These are phyloP conservation scores for Scomberomorus guttatus DNA, from an alignment of 2,797 vertebrate species.

Conservation along the genomic window DNA sequence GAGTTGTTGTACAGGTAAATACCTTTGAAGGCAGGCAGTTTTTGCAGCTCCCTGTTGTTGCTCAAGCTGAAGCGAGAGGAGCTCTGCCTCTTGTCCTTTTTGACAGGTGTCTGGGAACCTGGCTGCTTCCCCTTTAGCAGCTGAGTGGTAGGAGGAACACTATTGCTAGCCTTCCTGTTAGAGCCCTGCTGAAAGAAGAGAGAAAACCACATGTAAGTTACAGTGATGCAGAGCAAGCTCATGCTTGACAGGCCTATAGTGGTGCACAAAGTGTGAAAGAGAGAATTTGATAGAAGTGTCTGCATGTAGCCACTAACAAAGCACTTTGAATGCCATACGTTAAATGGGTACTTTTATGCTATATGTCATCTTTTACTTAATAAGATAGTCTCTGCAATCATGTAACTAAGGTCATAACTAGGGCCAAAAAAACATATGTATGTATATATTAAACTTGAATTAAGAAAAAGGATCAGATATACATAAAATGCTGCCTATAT, in stretches of 20 bases:
- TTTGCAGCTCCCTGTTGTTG: conserved; percentile 97
- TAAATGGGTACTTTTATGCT: conserved; percentile 25
- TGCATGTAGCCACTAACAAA: not conserved
- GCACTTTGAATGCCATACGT: not conserved
- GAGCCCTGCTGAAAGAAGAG: conserved; percentile 83
- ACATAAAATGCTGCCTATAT: no score
- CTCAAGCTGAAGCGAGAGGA: conserved; percentile 94
- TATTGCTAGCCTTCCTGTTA: conserved; percentile 92
- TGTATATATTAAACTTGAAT: no score
- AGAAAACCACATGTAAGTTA: conserved; percentile 42
- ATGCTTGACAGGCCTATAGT: not conserved
- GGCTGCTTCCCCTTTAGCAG: conserved; percentile 94
- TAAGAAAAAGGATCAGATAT: no score
- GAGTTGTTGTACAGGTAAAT: conserved; percentile 24
- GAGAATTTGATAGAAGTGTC: conserved; percentile 18
- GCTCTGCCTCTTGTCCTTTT: conserved; percentile 96
- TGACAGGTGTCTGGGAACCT: conserved; percentile 88
- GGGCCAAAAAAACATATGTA: no score
- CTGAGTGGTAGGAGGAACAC: conserved; percentile 88
- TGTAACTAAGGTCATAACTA: not conserved
- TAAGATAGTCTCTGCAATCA: not conserved
- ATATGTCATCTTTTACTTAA: not conserved
- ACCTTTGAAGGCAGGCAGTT: conserved; percentile 96
- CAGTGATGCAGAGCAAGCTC: not conserved
- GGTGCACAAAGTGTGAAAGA: not conserved